Conservation (phyloP, 2,113 vertebrate genomes). For the Equus quagga region DNA sequence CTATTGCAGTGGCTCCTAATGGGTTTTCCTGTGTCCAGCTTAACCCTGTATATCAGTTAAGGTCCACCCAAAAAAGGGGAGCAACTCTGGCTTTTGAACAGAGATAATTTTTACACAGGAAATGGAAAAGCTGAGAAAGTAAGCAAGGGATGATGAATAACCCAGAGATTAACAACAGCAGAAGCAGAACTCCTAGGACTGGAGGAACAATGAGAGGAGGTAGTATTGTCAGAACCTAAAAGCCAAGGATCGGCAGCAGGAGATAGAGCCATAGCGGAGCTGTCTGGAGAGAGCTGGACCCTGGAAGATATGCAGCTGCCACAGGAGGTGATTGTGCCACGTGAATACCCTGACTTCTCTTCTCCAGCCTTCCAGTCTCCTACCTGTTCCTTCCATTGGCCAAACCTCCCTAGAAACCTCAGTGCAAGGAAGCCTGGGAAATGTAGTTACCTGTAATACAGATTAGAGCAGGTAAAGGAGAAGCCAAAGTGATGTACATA, state of each 20-base stretch:
- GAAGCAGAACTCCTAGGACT: not conserved
- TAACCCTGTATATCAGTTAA: not conserved
- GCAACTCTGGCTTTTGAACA: not conserved
- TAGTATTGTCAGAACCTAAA: not conserved
- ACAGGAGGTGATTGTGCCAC: not conserved
- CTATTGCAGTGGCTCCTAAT: not conserved
- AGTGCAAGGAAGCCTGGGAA: not conserved
- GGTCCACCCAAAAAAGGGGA: not conserved
- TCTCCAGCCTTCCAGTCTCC: not conserved
- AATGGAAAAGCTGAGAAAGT: not conserved
- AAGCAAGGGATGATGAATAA: not conserved
- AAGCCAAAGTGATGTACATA: not conserved
- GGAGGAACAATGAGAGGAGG: not conserved
- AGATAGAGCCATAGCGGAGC: fast-evolving
- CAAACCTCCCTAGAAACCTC: not conserved
- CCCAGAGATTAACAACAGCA: not conserved
- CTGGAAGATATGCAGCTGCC: not conserved
- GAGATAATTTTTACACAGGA: not conserved
- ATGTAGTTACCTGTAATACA: not conserved
- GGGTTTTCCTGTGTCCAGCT: not conserved
- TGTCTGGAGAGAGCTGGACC: not conserved
- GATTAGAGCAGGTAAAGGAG: not conserved
- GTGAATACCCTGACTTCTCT: not conserved
- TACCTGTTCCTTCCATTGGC: not conserved
- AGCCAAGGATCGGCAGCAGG: not conserved